Base-by-base conservation (phyloP, 2,888 invertebrate species). In the Dendrolimus houi region DNA sequence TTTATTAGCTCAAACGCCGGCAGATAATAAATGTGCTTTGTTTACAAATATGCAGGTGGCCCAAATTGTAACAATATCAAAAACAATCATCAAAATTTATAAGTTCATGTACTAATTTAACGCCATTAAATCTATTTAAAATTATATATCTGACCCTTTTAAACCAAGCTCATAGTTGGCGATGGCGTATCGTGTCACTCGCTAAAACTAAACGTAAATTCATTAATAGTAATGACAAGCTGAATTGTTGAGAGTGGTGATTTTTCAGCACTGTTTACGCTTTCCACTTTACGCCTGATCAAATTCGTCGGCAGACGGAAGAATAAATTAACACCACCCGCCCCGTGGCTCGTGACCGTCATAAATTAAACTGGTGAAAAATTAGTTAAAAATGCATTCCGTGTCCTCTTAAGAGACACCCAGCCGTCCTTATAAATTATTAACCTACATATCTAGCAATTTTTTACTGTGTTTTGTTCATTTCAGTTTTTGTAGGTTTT, bases 351-450 rank as follows among this genome's bases (percentile, higher is more conserved):
- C 56, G 54, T 54, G 41, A 9, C 52, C 56, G 54, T 41, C 57
- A 56, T 55, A 55, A 58, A 58, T 42, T 42, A 41, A 29, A 53
- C 53, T 47, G 54, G 13, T 58, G 17, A 13, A 52, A 41, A 58
- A 54, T 53, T 54, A 52, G 9, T 62, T 42, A 60, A 64, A 57
- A 54, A 55, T 55, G 57, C 56, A 62, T 55, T 12, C 53, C 41
- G 52, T 42, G 54, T 54, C 17, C 17, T 41, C 2, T 47, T 47
- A 47, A 47, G 12, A 12, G 47, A 47, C 47, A 6, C 10, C 47
- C 47, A 12, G 12, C 10, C 9, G 9, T 10, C 47, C 9, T 47
- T 2, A 47, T 47, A 12, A 47, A 10, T 47, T 47, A 10, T 47
- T 47, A 9, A 47, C 12, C 12, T 47, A 9, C 47, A 8, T 47